A percentile compares a stretch with the other conserved stretches of the same genome.
Conservation (phyloP, 2,888 invertebrate genomes). For the Phytoseiulus persimilis region DNA sequence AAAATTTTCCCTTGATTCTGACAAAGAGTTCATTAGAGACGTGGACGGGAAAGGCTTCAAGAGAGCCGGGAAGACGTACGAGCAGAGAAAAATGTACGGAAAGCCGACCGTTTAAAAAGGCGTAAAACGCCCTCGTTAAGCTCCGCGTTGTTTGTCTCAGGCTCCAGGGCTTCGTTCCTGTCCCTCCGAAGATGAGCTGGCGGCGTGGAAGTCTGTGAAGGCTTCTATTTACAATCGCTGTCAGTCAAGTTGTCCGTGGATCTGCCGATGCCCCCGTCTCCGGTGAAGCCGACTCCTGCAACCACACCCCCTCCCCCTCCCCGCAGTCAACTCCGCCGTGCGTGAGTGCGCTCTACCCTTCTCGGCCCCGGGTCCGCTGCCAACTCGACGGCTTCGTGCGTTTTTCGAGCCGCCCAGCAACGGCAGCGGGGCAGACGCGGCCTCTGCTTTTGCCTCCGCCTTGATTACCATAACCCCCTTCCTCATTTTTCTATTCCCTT, state of each 20-base stretch:
- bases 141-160: not conserved
- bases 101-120: not conserved
- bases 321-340: not conserved
- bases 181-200: not conserved
- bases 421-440: not conserved
- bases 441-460: not conserved
- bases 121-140: not conserved
- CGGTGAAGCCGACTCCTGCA: not conserved
- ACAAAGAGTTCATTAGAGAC: too few relatives aligned
- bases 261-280: not conserved
- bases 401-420: not conserved
- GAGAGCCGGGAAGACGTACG: too few relatives aligned
- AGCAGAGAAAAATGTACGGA: not conserved
- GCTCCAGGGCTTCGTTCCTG: not conserved
- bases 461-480: not conserved
- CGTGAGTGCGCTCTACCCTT: not conserved
- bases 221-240: not conserved
- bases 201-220: not conserved
- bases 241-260: not conserved
- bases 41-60: too few relatives aligned
- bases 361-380: not conserved
- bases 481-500: not conserved
- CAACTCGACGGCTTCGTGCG: not conserved
- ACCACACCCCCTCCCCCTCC: not conserved
- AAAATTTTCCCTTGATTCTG: too few relatives aligned